phyloP scores from a whole-genome alignment of 2,888 invertebrate species.

The Archips crataeganus region DNA sequence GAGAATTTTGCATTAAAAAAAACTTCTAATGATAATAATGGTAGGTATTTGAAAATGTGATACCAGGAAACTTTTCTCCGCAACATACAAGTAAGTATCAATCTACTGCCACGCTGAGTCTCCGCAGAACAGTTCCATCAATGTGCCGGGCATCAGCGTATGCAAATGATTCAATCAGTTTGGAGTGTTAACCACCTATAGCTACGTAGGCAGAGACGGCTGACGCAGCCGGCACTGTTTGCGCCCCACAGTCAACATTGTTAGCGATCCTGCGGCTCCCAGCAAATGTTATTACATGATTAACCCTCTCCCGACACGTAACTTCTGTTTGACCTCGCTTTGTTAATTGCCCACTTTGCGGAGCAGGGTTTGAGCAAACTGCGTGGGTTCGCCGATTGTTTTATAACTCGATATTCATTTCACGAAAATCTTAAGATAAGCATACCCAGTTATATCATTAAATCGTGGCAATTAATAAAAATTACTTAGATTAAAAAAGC shows the following conservation, averaged over 20 bases:
- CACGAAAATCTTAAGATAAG: not conserved
- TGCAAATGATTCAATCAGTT: slow-evolving; percentile 43
- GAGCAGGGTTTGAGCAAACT: slow-evolving; percentile 48
- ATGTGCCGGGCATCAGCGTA: slow-evolving; percentile 26
- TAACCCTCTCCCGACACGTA: slow-evolving; percentile 72
- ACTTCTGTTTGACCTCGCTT: slow-evolving; percentile 68
- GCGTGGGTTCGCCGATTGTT: slow-evolving; percentile 52
- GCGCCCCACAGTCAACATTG: slow-evolving; percentile 81
- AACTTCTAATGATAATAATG: not conserved
- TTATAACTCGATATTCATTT: not conserved
- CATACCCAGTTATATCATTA: not conserved
- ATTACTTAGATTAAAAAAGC: too few relatives aligned
- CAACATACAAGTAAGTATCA: not conserved
- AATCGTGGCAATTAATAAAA: not conserved
- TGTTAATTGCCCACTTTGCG: slow-evolving; percentile 72
- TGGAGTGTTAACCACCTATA: slow-evolving; percentile 21
- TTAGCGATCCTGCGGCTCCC: slow-evolving; percentile 61
- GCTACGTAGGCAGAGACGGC: slow-evolving; percentile 64
- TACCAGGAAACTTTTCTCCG: not conserved
- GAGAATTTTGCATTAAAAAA: too few relatives aligned
- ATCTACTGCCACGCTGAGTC: not conserved
- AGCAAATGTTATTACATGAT: slow-evolving; percentile 81
- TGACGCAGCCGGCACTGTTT: slow-evolving; percentile 79
- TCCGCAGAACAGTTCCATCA: slow-evolving; percentile 17
- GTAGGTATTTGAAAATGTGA: not conserved